Percentiles rank a stretch among this genome's conserved stretches.
phyloP scores from a whole-genome alignment of 2,888 invertebrate genomes.

The Dione juno region DNA sequence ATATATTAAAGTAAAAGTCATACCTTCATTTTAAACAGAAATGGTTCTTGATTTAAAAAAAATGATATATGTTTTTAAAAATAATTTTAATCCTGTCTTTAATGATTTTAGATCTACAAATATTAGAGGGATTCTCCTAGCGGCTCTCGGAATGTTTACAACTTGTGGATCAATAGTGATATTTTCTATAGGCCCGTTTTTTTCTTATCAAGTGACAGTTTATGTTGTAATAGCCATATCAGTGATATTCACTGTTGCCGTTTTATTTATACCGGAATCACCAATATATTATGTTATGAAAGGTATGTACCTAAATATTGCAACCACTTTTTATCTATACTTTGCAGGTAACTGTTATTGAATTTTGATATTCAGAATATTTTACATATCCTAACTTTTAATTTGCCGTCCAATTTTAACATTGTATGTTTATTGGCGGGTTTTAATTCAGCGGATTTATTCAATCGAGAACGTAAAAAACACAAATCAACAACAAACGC shows the following conservation, averaged over 20 bases:
- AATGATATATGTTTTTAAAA: too few relatives aligned
- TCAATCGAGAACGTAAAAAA: too few relatives aligned
- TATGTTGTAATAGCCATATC: conserved; percentile 51
- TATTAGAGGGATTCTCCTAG: conserved; percentile 57
- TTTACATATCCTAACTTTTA: too few relatives aligned
- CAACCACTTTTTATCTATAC: not conserved
- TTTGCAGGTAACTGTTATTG: not conserved
- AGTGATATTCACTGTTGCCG: conserved; percentile 43
- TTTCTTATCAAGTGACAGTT: conserved; percentile 48
- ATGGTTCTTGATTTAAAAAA: too few relatives aligned
- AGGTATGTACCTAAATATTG: conserved; percentile 51
- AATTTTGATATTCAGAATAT: too few relatives aligned
- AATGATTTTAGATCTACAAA: conserved; percentile 54
- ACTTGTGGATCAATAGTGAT: conserved; percentile 53
- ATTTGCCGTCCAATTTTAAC: too few relatives aligned
- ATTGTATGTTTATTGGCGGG: too few relatives aligned
- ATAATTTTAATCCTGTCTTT: not conserved
- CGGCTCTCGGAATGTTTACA: conserved; percentile 51
- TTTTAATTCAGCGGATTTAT: too few relatives aligned
- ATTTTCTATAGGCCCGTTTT: conserved; percentile 52
- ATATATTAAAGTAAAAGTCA: too few relatives aligned
- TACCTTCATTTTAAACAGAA: too few relatives aligned
- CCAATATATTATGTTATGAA: conserved; percentile 56
- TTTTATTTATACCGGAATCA: conserved; percentile 56
- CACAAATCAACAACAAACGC: too few relatives aligned